Conservation (phyloP, 2,888 invertebrate species). For the Megamerina dolium region DNA sequence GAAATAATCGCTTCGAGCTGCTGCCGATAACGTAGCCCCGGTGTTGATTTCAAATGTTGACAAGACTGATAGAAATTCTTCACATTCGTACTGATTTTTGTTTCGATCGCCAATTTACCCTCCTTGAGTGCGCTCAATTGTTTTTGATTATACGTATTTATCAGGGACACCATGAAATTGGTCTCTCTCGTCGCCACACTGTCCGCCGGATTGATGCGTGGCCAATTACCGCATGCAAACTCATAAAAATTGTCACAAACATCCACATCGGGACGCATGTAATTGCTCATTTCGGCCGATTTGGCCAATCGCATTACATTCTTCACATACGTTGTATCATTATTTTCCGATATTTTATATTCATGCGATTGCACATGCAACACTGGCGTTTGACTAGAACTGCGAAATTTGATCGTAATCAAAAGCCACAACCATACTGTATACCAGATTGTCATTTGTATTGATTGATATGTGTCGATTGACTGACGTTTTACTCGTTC, state of each 20-base stretch:
- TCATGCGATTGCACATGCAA: conserved; percentile 26
- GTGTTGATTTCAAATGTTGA: conserved; percentile 21
- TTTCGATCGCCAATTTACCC: conserved; percentile 24
- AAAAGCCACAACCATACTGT: too few relatives aligned
- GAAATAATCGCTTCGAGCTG: conserved; percentile 26
- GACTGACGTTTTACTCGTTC: not conserved
- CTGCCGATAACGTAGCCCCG: conserved; percentile 18
- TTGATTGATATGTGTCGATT: too few relatives aligned
- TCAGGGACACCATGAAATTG: conserved; percentile 29
- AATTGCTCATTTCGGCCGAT: conserved; percentile 38
- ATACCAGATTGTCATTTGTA: too few relatives aligned
- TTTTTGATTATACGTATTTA: conserved; percentile 32
- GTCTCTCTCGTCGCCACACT: conserved; percentile 29
- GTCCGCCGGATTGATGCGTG: conserved; percentile 36
- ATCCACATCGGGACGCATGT: conserved; percentile 33
- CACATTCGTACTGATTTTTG: conserved; percentile 19
- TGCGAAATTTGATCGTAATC: too few relatives aligned
- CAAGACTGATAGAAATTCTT: conserved; percentile 43
- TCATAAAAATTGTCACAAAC: conserved; percentile 40
- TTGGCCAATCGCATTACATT: conserved; percentile 38
- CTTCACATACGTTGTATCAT: conserved; percentile 33
- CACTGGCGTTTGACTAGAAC: conserved; percentile 19
- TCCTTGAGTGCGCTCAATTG: conserved; percentile 31
- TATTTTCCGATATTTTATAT: conserved; percentile 31
- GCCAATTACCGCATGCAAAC: conserved; percentile 43